Conservation (phyloP, 2,888 invertebrate species). For the Dorcus hopei region DNA sequence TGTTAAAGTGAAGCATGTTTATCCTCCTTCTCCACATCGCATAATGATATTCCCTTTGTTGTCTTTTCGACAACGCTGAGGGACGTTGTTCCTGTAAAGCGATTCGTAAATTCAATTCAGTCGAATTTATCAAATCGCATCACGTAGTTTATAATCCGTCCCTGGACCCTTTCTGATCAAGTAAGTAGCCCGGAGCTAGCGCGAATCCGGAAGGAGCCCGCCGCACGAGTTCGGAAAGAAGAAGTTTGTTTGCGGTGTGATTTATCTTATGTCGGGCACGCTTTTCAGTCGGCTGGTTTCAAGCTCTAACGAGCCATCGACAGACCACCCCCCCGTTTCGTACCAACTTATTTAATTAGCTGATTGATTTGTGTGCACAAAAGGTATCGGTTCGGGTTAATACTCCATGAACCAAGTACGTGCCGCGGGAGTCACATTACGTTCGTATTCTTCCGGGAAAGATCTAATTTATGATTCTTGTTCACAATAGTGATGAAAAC, state of each 20-base stretch:
- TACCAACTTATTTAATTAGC: not conserved
- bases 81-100: not conserved
- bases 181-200: constrained; percentile 24
- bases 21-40: too few relatives aligned
- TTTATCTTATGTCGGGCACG: constrained; percentile 21
- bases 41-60: not conserved
- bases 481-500: too few relatives aligned
- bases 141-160: constrained; percentile 33
- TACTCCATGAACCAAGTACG: not conserved
- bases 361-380: not conserved
- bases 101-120: constrained; percentile 29
- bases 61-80: not conserved
- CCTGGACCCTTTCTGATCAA: constrained; percentile 28
- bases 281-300: constrained; percentile 1
- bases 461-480: too few relatives aligned
- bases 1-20: too few relatives aligned
- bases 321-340: not conserved
- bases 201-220: constrained; percentile 6
- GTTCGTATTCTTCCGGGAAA: too few relatives aligned
- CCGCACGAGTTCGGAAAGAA: constrained; percentile 15
- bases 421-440: too few relatives aligned
- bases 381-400: not conserved
- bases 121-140: constrained; percentile 30
- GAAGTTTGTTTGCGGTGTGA: constrained; percentile 30
- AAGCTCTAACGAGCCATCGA: not conserved